phyloP scores from a whole-genome alignment of 2,113 vertebrate genomes.

The Uria aalge region DNA sequence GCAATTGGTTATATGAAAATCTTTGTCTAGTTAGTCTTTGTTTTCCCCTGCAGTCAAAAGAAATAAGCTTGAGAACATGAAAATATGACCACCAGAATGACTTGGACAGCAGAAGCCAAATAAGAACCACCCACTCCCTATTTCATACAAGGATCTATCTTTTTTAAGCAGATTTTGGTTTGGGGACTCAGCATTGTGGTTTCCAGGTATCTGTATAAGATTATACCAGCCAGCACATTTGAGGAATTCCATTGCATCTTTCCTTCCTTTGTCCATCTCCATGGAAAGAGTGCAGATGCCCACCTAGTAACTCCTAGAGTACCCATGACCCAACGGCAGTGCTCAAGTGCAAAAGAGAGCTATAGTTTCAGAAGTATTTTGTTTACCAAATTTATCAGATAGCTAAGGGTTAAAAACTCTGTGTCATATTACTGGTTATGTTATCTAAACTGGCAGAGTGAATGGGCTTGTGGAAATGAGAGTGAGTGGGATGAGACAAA shows the following conservation, averaged over 20 bases:
- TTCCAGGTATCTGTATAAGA: neutral
- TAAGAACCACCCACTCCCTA: neutral
- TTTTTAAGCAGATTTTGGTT: neutral
- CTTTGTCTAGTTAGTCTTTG: neutral
- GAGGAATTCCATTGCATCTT: neutral
- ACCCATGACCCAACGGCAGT: neutral
- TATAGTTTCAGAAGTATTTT: neutral
- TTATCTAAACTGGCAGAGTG: neutral
- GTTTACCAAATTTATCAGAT: neutral
- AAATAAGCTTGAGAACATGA: neutral
- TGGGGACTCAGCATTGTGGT: neutral
- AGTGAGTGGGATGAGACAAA: neutral
- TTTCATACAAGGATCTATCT: neutral
- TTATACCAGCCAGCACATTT: neutral
- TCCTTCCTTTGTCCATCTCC: neutral
- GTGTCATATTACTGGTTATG: neutral
- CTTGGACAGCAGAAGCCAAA: neutral
- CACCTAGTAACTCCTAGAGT: neutral
- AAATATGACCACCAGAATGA: neutral
- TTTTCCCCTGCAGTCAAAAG: neutral
- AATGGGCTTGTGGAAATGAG: neutral
- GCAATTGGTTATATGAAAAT: neutral
- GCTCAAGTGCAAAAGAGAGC: neutral
- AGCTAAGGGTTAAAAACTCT: neutral
- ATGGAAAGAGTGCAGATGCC: neutral